Evolutionary conservation across 1,140 invertebrate genomes (phyloP), one percentile per base, ranked within the genome.

Genomic region (Drosophila tropicalis): DNA sequence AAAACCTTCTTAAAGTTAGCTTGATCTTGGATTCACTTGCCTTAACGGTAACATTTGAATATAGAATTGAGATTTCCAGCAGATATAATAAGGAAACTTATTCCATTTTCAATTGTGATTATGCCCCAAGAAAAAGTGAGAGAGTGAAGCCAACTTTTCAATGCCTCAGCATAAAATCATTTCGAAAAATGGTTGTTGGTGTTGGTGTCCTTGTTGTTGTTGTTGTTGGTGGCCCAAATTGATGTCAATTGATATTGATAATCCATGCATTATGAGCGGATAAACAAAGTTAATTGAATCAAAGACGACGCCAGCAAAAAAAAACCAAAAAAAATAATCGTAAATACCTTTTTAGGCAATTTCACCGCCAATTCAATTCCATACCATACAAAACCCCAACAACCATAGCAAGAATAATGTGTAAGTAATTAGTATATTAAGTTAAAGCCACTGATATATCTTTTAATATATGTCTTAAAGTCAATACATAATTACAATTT

Each of bases 241-340:
- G 68, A 78, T 78, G 75, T 78, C 76, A 78, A 78, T 78, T 78
- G 76, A 78, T 78, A 78, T 78, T 78, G 76, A 78, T 78, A 78
- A 78, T 78, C 76, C 76, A 78, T 78, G 76, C 76, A 78, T 78
- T 78, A 78, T 78, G 76, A 68, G 69, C 76, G 75, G 44, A 78
- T 78, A 78, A 78, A 78, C 76, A 72, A 72, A 78, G 76, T 78
- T 78, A 78, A 78, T 78, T 78, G 75, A 78, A 78, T 78, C 75
- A 78, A 78, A 78, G 64, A 62, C 67, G 47, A 55, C 39, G 40
- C 55, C 41, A 15, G 17, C 39, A 22, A 25, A n/a, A n/a, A n/a
- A n/a, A n/a, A n/a, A n/a, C n/a, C n/a, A 57, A 57, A 57, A 17
- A 32, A 57, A 34, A 32, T 36, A 9, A 1, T 10, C n/a, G n/a